Base-by-base conservation (phyloP, 2,113 vertebrate species). In the Nerophis ophidion region DNA sequence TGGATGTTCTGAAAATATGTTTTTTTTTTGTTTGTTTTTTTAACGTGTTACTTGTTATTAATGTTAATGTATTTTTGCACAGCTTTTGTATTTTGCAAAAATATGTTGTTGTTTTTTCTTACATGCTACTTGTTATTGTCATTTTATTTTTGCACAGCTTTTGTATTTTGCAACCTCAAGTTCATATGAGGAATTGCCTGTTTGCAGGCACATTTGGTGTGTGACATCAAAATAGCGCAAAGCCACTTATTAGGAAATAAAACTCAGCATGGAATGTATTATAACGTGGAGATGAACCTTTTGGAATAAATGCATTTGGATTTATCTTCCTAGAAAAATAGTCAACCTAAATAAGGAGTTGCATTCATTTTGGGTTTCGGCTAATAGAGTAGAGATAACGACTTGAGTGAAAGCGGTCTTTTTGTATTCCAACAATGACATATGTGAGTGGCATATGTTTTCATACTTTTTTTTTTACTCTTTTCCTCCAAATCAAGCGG, bases 401-500 rank as follows among this genome's bases (percentile, higher is more conserved):
- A 26, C 26, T 26, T 26, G 56, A 72, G 74, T 54, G 70, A 26
- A 26, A 80, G n/a, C n/a, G 59, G 67, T 61, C 50, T 74, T 57
- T 70, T 77, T 72, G 74, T 80, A 68, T 82, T 68, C 63, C 61
- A 48, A 65, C 74, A 79, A 70, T 66, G 64, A 61, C 34, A 70
- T 61, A 66, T 73, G 72, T 57, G 71, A 78, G 74, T 77, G 68
- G 71, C 66, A 79, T 81, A 75, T 85, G 79, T 83, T 7, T 6
- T 38, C 7, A 38, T 40, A 79, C 83, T 78, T 83, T 75, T 84
- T 75, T 84, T 83, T 84, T 79, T 62, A 54, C 74, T 76, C 76
- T 72, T 77, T 87, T 84, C 74, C 80, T 87, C 74, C 84, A 87
- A 86, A 87, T 86, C 75, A 88, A 84, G 71, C 70, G 50, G 74